These are phyloP conservation scores for Danaus chrysippus DNA, from an alignment of 2,888 invertebrate genomes.

Conservation along the genomic window DNA sequence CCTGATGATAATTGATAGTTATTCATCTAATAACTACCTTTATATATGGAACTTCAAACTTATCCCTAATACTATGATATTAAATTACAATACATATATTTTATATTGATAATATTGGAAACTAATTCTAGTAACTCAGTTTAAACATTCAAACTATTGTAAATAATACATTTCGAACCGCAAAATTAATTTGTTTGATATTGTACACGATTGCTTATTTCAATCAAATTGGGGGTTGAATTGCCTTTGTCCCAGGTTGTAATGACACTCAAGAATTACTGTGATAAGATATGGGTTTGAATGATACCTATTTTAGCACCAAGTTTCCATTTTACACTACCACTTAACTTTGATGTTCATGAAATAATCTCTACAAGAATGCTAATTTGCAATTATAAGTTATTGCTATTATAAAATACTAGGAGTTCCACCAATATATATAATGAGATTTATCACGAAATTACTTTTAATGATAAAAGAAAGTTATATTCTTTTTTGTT, in stretches of 20 bases:
- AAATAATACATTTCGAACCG: conserved; percentile 1
- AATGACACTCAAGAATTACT: conserved; percentile 9
- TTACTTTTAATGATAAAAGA: not conserved
- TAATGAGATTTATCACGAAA: not conserved
- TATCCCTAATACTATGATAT: too few relatives aligned
- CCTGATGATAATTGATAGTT: too few relatives aligned
- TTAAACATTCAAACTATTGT: not conserved
- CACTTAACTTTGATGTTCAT: not conserved
- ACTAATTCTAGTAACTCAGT: not conserved
- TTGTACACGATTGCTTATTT: not conserved
- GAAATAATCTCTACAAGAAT: not conserved
- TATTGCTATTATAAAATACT: conserved; percentile 2
- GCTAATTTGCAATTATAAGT: conserved; percentile 3
- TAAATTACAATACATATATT: too few relatives aligned
- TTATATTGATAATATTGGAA: not conserved
- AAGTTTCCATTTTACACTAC: not conserved
- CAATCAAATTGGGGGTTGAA: conserved; percentile 12
- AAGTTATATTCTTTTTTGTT: not conserved
- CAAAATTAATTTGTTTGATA: not conserved
- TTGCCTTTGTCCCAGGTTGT: conserved; percentile 20
- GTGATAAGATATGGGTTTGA: not conserved
- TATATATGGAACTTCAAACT: too few relatives aligned
- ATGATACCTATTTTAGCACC: not conserved
- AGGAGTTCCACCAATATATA: conserved; percentile 1
- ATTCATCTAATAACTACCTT: too few relatives aligned